A percentile compares a stretch with the other conserved stretches of the same genome.
phyloP scores from a whole-genome alignment of 1,140 invertebrate genomes.

The Arctopsyche grandis region DNA sequence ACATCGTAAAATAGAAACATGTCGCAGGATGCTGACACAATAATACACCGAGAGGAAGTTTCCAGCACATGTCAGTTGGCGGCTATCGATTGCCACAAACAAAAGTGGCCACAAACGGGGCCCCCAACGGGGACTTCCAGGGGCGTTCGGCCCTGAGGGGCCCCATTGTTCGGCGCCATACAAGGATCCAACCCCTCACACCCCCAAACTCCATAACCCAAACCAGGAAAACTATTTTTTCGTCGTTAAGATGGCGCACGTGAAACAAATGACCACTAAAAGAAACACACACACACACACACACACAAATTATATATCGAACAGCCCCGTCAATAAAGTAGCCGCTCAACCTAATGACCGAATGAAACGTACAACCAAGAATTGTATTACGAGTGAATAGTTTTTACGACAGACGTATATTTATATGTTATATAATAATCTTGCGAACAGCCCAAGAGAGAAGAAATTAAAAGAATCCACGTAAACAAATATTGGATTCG shows the following conservation, averaged over 20 bases:
- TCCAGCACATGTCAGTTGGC: slow-evolving; percentile 34
- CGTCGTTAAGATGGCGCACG: slow-evolving; percentile 20
- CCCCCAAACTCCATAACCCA: neutral
- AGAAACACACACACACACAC: neutral
- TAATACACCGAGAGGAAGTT: neutral
- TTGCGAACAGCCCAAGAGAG: too few species aligned
- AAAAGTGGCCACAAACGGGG: slow-evolving; percentile 15
- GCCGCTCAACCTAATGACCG: neutral
- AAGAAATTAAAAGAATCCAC: too few species aligned
- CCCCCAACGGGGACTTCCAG: neutral
- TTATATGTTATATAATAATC: too few species aligned
- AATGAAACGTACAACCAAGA: neutral
- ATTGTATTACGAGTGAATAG: too few species aligned
- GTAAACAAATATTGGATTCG: too few species aligned
- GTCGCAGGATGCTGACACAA: too few species aligned
- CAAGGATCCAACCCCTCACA: neutral
- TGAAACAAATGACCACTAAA: neutral
- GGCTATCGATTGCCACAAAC: slow-evolving; percentile 38
- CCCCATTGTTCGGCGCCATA: slow-evolving; percentile 1
- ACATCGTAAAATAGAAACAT: too few species aligned
- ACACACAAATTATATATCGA: too few species aligned
- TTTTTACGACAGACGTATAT: too few species aligned
- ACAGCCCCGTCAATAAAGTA: neutral
- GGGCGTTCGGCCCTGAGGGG: neutral
- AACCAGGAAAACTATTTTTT: slow-evolving; percentile 31